Evolutionary conservation across 2,888 invertebrate genomes (phyloP).

Genomic region (Drosophila neutralis): DNA sequence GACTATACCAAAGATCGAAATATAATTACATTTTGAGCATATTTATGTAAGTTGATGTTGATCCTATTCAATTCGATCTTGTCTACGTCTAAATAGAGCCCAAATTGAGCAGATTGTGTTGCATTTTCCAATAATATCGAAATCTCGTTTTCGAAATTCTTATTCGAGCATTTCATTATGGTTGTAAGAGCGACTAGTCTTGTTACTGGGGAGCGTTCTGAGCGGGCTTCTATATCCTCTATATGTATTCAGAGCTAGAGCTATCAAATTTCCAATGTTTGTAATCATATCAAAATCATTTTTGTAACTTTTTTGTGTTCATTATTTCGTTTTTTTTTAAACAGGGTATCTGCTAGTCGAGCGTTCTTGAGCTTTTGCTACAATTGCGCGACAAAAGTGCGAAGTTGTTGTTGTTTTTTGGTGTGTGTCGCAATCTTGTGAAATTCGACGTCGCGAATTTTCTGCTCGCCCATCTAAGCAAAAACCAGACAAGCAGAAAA

Average conservation of each 20-base stretch:
- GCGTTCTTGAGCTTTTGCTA: slow-evolving; percentile 9
- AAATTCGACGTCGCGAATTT: slow-evolving; percentile 71
- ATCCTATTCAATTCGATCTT: neutral
- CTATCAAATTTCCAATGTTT: neutral
- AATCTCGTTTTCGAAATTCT: neutral
- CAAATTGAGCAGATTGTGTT: neutral
- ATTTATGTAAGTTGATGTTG: neutral
- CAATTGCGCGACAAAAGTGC: slow-evolving; percentile 70
- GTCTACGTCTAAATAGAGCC: fast-evolving
- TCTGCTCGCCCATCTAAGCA: slow-evolving; percentile 57
- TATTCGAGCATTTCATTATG: neutral
- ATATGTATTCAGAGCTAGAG: neutral
- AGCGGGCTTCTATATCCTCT: neutral
- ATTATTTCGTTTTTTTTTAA: fast-evolving
- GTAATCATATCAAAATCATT: neutral
- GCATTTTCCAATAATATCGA: neutral
- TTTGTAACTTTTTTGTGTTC: neutral
- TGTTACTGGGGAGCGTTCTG: fast-evolving
- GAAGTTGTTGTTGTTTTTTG: slow-evolving; percentile 35
- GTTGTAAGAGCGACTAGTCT: neutral
- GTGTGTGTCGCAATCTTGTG: slow-evolving; percentile 68
- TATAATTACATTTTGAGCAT: neutral
- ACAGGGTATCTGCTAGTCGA: neutral
- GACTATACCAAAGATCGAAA: neutral
- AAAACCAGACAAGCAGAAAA: slow-evolving; percentile 53